Evolutionary conservation across 2,888 invertebrate genomes (phyloP).

Genomic region (Harpalus rufipes): DNA sequence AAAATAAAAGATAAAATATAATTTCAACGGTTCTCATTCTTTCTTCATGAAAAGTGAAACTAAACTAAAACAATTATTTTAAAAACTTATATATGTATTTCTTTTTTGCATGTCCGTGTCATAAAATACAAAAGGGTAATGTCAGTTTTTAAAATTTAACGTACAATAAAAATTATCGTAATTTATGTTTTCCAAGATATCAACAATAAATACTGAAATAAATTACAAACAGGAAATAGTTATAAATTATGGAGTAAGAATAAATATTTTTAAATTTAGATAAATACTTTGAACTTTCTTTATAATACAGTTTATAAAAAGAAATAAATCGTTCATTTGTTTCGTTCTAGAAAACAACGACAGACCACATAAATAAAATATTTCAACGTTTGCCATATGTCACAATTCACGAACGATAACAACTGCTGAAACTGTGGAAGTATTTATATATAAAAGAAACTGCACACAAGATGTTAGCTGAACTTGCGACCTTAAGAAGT

Average conservation of each 20-base stretch:
- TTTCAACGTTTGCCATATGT: constrained; percentile 50
- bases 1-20: no score
- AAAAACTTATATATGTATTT: no score
- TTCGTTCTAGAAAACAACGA: constrained; percentile 28
- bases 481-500: constrained; percentile 29
- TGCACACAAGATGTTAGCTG: constrained; percentile 27
- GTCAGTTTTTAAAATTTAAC: neutral
- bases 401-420: neutral
- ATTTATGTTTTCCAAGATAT: neutral
- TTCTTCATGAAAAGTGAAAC: no score
- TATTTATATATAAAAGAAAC: constrained; percentile 1
- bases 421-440: neutral
- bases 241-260: no score
- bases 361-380: constrained; percentile 16
- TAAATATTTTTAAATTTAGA: neutral
- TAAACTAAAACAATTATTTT: no score
- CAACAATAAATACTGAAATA: neutral
- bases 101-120: no score
- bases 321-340: constrained; percentile 19
- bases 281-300: constrained; percentile 1
- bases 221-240: neutral
- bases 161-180: neutral
- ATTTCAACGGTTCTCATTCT: no score
- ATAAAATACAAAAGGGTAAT: neutral
- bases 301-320: neutral